These are phyloP conservation scores for Mythimna albipuncta DNA, from an alignment of 2,888 invertebrate species.

Conservation along the genomic window DNA sequence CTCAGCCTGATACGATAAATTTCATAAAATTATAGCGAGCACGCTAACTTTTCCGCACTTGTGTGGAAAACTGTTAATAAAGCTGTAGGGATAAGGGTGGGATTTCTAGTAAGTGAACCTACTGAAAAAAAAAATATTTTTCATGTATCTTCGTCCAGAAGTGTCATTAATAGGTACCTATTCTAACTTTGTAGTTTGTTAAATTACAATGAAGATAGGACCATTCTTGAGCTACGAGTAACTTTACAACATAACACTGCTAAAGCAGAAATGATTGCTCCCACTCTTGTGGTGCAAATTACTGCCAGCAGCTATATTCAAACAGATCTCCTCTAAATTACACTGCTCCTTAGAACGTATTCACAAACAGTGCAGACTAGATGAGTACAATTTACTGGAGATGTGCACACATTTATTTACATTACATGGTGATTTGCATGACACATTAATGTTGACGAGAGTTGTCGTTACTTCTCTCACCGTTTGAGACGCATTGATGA, in stretches of 20 bases:
- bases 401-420: background rate
- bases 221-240: background rate
- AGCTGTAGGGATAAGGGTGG: no score
- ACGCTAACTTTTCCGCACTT: no score
- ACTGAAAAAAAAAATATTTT: no score
- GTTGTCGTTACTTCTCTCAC: no score
- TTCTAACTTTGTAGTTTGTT: no score
- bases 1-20: no score
- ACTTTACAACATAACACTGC: background rate
- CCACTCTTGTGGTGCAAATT: conserved; percentile 4
- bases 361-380: background rate
- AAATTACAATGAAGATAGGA: background rate
- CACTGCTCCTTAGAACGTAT: background rate
- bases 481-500: no score
- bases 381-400: conserved; percentile 7
- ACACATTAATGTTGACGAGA: background rate
- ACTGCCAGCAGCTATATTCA: conserved; percentile 15
- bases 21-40: no score
- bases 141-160: no score
- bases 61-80: no score
- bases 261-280: background rate
- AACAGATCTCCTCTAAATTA: background rate
- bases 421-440: background rate
- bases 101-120: no score
- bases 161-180: no score